Percentiles rank a stretch among this genome's conserved stretches.
Evolutionary conservation across 2,113 vertebrate species (phyloP).

Genomic region (Carassius gibelio): DNA sequence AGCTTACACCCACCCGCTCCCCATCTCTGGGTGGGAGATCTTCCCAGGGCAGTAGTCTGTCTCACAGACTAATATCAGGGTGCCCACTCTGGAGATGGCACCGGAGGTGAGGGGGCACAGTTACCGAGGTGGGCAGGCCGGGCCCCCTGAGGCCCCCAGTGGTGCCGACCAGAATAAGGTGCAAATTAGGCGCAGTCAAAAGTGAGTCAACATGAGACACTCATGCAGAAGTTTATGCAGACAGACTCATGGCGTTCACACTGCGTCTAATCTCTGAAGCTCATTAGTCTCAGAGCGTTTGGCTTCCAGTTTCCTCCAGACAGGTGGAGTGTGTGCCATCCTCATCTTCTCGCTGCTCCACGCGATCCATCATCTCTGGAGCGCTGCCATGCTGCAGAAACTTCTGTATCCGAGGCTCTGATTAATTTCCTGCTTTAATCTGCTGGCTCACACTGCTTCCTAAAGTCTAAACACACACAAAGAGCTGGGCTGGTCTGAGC

Average conservation of each 20-base stretch:
- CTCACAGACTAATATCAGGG: too few species aligned
- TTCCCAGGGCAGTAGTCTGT: too few species aligned
- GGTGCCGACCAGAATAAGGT: background rate
- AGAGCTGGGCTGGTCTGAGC: too few species aligned
- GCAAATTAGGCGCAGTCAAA: too few species aligned
- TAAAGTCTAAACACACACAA: background rate
- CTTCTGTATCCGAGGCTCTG: background rate
- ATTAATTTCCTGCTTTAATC: conserved; percentile 1
- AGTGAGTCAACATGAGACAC: background rate
- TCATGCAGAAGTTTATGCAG: background rate
- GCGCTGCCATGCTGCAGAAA: background rate
- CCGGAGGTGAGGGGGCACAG: too few species aligned
- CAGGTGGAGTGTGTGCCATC: background rate
- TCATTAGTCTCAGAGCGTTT: background rate
- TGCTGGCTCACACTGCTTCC: background rate
- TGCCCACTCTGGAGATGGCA: too few species aligned
- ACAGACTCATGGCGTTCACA: background rate
- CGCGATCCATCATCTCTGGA: background rate
- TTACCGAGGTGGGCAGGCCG: too few species aligned
- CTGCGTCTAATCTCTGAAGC: background rate
- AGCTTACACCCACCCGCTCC: too few species aligned
- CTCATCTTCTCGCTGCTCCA: background rate
- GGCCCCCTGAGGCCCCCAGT: too few species aligned
- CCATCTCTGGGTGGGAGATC: too few species aligned
- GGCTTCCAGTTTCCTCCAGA: background rate